Base-by-base conservation (phyloP, 53 echinoderm and acorn worm species). In the Luidia sarsii region DNA sequence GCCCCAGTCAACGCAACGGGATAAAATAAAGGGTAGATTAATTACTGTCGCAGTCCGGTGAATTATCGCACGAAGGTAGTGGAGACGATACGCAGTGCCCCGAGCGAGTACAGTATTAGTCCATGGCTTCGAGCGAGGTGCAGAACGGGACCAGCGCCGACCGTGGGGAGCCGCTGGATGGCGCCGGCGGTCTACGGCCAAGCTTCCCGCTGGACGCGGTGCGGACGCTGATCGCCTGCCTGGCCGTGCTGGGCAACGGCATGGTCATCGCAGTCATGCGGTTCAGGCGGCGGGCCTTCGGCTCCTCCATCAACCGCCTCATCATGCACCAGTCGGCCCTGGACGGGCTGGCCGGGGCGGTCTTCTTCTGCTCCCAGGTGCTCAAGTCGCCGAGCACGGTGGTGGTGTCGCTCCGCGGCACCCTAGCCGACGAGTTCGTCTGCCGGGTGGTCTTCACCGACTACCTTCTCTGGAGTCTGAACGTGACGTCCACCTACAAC, bases 401-500 rank as follows among this genome's bases (percentile, higher is more conserved):
- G 23, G 27, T 25, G 37, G 46, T 75, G 7, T 31, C 57, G 1
- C 5, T 46, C 1, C 55, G 46, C 27, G 59, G 30, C 0, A 39
- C 54, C 39, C 2, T 30, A 9, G 11, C 34, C 45, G 75, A 57
- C 19, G 23, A 60, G 46, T 22, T 75, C 16, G 20, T 24, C 39
- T 73, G 73, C 28, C 56, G 73, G 13, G 27, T 55, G n/a, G 7
- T 41, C 29, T 41, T 33, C 39, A 37, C 75, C 7, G 60, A 23
- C 15, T 39, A 18, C 60, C 7, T 60, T 16, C 14, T 60, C 28
- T 75, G 75, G 75, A 14, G 45, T 32, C 15, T 75, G 59, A 75
- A 59, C 30, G 75, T 75, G 59, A 46, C 75, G 18, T 75, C 75
- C n/a, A 75, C 75, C 5, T 75, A 75, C 30, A 75, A 75, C 45